Conservation (phyloP, 2,113 vertebrate species). For the Oryzias curvinotus region DNA sequence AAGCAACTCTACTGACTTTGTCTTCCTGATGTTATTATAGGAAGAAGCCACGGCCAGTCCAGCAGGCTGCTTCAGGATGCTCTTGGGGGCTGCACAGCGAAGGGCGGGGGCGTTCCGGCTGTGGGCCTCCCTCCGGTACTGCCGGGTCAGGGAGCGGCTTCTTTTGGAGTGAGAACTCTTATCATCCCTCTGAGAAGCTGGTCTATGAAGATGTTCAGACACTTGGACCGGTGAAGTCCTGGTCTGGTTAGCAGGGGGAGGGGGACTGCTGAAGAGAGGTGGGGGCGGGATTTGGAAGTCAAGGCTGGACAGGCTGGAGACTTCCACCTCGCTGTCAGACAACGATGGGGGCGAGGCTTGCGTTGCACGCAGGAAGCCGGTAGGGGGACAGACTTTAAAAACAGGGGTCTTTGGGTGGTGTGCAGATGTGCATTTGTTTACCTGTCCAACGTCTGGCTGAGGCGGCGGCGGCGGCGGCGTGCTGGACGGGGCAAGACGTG, state of each 20-base stretch:
- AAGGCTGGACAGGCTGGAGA: conserved; percentile 72
- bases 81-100: conserved; percentile 63
- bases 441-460: conserved; percentile 80
- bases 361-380: conserved; percentile 22
- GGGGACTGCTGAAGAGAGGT: conserved; percentile 25
- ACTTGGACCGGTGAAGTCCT: neutral
- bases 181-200: accelerated
- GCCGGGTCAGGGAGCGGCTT: neutral
- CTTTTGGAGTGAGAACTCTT: neutral
- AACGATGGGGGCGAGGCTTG: neutral
- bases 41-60: conserved; percentile 29
- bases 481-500: conserved; percentile 77
- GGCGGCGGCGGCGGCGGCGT: conserved; percentile 66
- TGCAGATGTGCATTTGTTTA: conserved; percentile 62
- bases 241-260: neutral
- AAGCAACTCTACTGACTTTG: conserved; percentile 74
- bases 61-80: conserved; percentile 81
- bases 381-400: conserved; percentile 18
- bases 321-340: conserved; percentile 77
- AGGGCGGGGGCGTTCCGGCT: neutral
- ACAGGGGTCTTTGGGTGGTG: conserved; percentile 20
- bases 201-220: neutral
- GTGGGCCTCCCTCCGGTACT: neutral
- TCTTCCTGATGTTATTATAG: conserved; percentile 72
- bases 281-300: conserved; percentile 58